A percentile compares a stretch with the other conserved stretches of the same genome.
These are phyloP conservation scores for Drosophila histrio DNA, from an alignment of 2,888 invertebrate species.

Conservation along the genomic window DNA sequence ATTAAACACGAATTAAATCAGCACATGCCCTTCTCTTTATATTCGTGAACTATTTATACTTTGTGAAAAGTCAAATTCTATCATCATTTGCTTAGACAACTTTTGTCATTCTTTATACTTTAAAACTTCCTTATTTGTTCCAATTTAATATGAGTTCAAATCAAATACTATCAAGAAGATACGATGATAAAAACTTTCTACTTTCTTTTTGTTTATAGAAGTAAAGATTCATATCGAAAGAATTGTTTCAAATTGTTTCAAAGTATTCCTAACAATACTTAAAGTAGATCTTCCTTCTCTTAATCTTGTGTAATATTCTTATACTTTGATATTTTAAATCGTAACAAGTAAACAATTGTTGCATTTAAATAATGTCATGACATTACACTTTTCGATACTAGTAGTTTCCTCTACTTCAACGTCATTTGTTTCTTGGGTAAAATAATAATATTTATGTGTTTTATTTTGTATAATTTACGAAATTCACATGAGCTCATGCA, in stretches of 20 bases:
- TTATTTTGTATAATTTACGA: constrained; percentile 45
- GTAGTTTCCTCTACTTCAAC: background rate
- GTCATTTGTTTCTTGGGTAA: background rate
- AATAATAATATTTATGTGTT: constrained; percentile 24
- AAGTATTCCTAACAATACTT: background rate
- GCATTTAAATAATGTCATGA: constrained; percentile 5
- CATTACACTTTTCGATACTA: constrained; percentile 4
- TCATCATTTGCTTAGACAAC: background rate
- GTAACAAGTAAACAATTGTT: too few species aligned
- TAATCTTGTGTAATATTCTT: too few species aligned
- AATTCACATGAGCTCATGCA: constrained; percentile 57
- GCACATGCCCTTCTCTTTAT: too few species aligned
- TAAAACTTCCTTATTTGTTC: background rate
- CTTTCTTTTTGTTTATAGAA: too few species aligned
- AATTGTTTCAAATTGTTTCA: background rate
- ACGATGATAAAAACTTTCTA: background rate
- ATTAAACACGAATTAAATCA: constrained; percentile 3
- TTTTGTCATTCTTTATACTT: background rate
- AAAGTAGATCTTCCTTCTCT: background rate
- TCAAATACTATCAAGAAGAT: background rate
- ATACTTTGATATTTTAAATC: too few species aligned
- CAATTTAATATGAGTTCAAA: background rate
- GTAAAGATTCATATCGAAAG: too few species aligned
- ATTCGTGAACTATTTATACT: background rate
- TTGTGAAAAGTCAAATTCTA: background rate